Base-by-base conservation (phyloP, 1,140 invertebrate species). In the Cryptotermes secundus region DNA sequence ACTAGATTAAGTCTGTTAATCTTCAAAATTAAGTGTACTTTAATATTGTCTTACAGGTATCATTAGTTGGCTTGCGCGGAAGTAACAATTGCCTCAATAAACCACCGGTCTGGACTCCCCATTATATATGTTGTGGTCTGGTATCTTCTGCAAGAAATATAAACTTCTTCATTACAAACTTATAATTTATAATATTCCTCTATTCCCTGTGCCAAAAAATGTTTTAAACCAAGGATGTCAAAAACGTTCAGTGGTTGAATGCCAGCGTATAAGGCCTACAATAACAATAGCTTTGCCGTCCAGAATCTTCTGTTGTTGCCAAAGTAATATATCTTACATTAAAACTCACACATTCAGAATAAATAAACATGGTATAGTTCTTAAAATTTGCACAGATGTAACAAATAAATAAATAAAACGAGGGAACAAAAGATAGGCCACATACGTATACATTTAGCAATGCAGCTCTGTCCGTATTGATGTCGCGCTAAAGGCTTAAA, bases 1-100 rank as follows among this genome's bases (percentile, higher is more conserved):
- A 31, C 59, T 72, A 72, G 59, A 72, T 72, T 72, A 72, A 72
- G 26, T 72, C 26, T n/a, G 59, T 31, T 72, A 72, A n/a, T 72
- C 59, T 72, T 72, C 16, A 16, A 26, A 12, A n/a, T 31, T 49
- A 31, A n/a, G 14, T 26, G 31, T 72, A 31, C 26, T n/a, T 72
- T 59, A 59, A 59, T 59, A 16, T 10, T 31, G 26, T 31, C 6
- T 26, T 72, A 72, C 2, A 72, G 4, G n/a, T 31, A 72, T 72
- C 59, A 72, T 72, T 72, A 72, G 4, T 26, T 72, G n/a, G 59
- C 31, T 9, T 72, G n/a, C 31, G 31, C 59, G n/a, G 59, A n/a
- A 9, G 26, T 31, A 72, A 31, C 26, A 9, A 72, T 26, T 72
- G 26, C 14, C 59, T 72, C 59, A 10, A 72, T 72, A 72, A 72